phyloP scores from a whole-genome alignment of 2,888 invertebrate genomes.

The Carterocephalus palaemon region DNA sequence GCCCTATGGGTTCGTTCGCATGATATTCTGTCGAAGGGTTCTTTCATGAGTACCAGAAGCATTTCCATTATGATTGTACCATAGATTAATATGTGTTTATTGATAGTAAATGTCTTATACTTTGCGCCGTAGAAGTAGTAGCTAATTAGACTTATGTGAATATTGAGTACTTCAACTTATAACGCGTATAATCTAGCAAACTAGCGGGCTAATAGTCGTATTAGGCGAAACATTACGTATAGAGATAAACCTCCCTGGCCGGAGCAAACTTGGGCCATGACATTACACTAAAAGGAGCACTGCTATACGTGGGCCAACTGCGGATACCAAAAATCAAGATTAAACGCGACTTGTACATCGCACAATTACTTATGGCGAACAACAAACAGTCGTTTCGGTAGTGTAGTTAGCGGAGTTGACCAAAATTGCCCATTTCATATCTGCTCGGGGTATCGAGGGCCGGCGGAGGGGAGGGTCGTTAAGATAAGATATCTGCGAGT shows the following conservation, averaged over 20 bases:
- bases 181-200: constrained; percentile 4
- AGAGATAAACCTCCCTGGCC: constrained; percentile 21
- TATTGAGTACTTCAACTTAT: constrained; percentile 12
- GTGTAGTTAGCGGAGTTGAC: constrained; percentile 53
- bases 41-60: too few relatives aligned
- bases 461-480: constrained; percentile 53
- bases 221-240: constrained; percentile 8
- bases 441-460: constrained; percentile 48
- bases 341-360: constrained; percentile 31
- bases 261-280: constrained; percentile 18
- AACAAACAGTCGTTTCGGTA: constrained; percentile 52
- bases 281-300: constrained; percentile 24
- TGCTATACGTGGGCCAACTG: constrained; percentile 15
- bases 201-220: constrained; percentile 18
- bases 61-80: too few relatives aligned
- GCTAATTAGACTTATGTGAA: neutral
- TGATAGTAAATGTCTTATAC: too few relatives aligned
- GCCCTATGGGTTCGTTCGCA: too few relatives aligned
- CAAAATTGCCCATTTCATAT: constrained; percentile 69
- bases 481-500: constrained; percentile 71
- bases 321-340: constrained; percentile 25
- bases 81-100: too few relatives aligned
- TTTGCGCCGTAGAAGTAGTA: too few relatives aligned
- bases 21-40: too few relatives aligned
- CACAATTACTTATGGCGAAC: constrained; percentile 37